Percentiles rank a stretch among this genome's conserved stretches.
phyloP scores from a whole-genome alignment of 2,797 vertebrate genomes.

The Denticeps clupeoides region DNA sequence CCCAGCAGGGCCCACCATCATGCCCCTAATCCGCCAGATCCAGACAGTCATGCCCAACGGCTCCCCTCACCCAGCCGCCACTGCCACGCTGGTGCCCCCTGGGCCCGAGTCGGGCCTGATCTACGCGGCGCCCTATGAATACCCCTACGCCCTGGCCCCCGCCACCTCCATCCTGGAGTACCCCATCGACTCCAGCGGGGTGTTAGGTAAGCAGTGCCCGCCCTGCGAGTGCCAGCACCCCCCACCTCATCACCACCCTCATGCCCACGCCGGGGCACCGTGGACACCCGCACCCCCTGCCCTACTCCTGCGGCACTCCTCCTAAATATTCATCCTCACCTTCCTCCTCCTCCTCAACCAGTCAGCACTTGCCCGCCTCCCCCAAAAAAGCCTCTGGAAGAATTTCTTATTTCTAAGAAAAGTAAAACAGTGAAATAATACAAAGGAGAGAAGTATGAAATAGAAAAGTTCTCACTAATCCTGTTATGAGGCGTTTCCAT shows the following conservation, averaged over 20 bases:
- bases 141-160: slow-evolving; percentile 79
- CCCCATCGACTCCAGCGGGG: slow-evolving; percentile 80
- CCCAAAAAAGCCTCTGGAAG: no score
- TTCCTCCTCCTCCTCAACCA: not conserved
- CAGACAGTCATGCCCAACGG: slow-evolving; percentile 88
- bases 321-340: slow-evolving; percentile 17
- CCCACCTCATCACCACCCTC: slow-evolving; percentile 20
- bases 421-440: slow-evolving; percentile 1
- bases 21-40: slow-evolving; percentile 92
- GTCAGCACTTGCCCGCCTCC: slow-evolving; percentile 1
- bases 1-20: slow-evolving; percentile 80
- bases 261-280: slow-evolving; percentile 25
- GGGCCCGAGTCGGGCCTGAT: slow-evolving; percentile 71
- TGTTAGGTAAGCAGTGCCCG: slow-evolving; percentile 76
- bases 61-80: slow-evolving; percentile 72
- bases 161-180: slow-evolving; percentile 87
- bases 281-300: slow-evolving; percentile 37
- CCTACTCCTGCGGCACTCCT: slow-evolving; percentile 33
- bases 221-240: slow-evolving; percentile 33
- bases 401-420: no score
- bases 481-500: no score
- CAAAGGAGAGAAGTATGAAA: no score
- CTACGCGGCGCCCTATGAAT: slow-evolving; percentile 81
- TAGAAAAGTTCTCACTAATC: no score
- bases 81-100: slow-evolving; percentile 72